phyloP scores from a whole-genome alignment of 2,888 invertebrate species.

The Xanthia icteritia region DNA sequence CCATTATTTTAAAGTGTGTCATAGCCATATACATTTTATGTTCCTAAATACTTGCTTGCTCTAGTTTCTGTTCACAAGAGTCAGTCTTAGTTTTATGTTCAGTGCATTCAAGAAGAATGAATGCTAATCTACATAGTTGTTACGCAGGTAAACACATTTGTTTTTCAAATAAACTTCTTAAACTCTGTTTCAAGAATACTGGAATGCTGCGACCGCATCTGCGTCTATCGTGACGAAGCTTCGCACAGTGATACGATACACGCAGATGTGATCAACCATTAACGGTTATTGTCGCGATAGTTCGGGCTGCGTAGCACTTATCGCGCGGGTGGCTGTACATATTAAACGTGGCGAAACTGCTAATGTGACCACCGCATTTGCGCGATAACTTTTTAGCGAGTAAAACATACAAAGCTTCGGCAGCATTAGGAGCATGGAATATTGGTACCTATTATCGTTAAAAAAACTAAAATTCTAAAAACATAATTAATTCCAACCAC shows the following conservation, averaged over 20 bases:
- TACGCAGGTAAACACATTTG: background rate
- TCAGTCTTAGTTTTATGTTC: conserved; percentile 19
- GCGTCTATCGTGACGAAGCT: too few species aligned
- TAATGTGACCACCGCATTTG: too few species aligned
- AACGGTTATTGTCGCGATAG: too few species aligned
- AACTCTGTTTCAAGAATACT: background rate
- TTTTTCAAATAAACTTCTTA: background rate
- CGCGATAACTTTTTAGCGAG: too few species aligned
- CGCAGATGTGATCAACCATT: too few species aligned
- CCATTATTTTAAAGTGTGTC: too few species aligned
- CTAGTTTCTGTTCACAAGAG: conserved; percentile 19
- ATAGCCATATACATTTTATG: background rate
- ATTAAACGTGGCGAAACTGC: too few species aligned
- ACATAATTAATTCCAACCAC: background rate
- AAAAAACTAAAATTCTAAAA: background rate
- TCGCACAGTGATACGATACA: too few species aligned
- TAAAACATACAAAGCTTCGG: too few species aligned
- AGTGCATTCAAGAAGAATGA: conserved; percentile 7
- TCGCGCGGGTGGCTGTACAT: too few species aligned
- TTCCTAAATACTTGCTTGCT: conserved; percentile 15
- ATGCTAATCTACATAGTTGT: background rate
- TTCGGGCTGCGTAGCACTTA: too few species aligned
- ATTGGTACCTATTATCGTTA: background rate
- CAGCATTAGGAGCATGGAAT: background rate
- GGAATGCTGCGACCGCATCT: too few species aligned